phyloP scores from a whole-genome alignment of 23 tunicate genomes.

The Styela clava region DNA sequence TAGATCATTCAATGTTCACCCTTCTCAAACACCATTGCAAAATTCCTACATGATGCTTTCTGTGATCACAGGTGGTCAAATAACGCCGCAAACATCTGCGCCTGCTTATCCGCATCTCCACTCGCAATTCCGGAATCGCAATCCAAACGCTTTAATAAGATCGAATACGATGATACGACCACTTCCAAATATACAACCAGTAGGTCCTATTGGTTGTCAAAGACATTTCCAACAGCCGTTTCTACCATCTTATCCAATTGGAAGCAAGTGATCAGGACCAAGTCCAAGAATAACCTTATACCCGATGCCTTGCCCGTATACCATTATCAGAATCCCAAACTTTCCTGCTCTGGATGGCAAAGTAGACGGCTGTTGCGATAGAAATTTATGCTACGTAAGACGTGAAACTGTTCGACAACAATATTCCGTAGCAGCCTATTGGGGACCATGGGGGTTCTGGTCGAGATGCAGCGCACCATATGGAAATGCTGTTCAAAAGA shows the following conservation, averaged over 20 bases:
- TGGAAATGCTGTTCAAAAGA: neutral
- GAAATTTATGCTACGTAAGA: constrained; percentile 16
- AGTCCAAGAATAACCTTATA: neutral
- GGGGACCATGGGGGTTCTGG: constrained; percentile 31
- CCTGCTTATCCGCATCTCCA: neutral
- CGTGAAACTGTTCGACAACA: neutral
- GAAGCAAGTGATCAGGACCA: neutral
- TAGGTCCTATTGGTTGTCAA: neutral
- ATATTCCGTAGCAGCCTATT: constrained; percentile 29
- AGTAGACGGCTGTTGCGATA: constrained; percentile 24
- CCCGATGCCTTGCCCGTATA: constrained; percentile 33
- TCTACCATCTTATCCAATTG: neutral
- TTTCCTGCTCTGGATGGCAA: constrained; percentile 31
- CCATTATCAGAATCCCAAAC: constrained; percentile 21
- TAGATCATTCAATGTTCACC: neutral
- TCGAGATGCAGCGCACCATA: constrained; percentile 3
- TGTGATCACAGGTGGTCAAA: constrained; percentile 2
- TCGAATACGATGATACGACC: neutral
- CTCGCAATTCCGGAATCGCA: constrained; percentile 13
- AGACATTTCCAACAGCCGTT: neutral
- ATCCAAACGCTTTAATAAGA: constrained; percentile 10
- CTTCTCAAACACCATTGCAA: constrained; percentile 6
- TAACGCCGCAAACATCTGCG: neutral
- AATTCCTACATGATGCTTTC: neutral
- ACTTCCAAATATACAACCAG: neutral